Percentiles rank a stretch among this genome's conserved stretches.
Conservation (phyloP, 2,888 invertebrate species). For the Brenthis daphne region DNA sequence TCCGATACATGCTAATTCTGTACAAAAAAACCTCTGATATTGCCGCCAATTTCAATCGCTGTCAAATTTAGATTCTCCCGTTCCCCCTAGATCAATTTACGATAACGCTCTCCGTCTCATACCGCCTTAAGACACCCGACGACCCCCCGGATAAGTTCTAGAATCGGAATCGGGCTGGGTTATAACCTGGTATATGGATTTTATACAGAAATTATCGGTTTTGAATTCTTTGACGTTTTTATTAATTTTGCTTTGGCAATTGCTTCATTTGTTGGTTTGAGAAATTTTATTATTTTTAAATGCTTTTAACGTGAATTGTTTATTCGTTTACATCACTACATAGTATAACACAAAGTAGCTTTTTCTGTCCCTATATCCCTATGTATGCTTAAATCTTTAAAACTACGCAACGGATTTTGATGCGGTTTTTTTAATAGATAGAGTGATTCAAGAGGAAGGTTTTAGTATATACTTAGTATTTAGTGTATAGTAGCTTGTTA, state of each 20-base stretch:
- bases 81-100: constrained; percentile 78
- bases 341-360: no score
- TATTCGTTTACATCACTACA: no score
- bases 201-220: constrained; percentile 30
- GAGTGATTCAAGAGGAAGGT: no score
- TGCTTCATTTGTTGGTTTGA: not conserved
- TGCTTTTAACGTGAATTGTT: no score
- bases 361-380: no score
- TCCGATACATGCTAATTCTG: constrained; percentile 51
- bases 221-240: constrained; percentile 27
- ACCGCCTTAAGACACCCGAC: constrained; percentile 75
- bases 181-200: constrained; percentile 55
- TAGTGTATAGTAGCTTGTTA: no score
- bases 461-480: no score
- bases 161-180: constrained; percentile 61
- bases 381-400: no score
- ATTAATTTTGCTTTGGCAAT: not conserved
- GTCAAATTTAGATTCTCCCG: constrained; percentile 76
- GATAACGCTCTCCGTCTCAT: constrained; percentile 80
- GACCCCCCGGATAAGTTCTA: constrained; percentile 75
- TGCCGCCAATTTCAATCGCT: constrained; percentile 82
- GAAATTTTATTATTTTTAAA: no score
- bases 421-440: no score
- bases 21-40: constrained; percentile 72
- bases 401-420: no score